Conservation (phyloP, 2,888 invertebrate species). For the Pandemis corylana region DNA sequence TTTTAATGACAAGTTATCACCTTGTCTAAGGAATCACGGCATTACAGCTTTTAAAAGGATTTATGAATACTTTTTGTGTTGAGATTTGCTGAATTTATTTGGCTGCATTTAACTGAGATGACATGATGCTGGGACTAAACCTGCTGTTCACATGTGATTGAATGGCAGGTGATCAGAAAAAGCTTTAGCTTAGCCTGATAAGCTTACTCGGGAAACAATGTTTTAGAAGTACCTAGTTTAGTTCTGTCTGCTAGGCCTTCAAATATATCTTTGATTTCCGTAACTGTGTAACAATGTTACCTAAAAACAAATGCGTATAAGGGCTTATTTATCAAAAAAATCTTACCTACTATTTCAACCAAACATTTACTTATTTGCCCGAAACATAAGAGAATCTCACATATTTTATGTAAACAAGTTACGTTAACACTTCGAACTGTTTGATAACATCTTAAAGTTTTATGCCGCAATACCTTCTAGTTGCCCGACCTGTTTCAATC, state of each 20-base stretch:
- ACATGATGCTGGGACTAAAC: slow-evolving; percentile 9
- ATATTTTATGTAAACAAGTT: slow-evolving; percentile 11
- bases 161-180: slow-evolving; percentile 18
- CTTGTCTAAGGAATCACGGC: too few species aligned
- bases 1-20: neutral
- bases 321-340: neutral
- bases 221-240: too few species aligned
- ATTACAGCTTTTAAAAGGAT: neutral
- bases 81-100: slow-evolving; percentile 24
- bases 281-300: too few species aligned
- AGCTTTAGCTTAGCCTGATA: neutral
- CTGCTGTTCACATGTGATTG: slow-evolving; percentile 9
- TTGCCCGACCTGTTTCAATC: slow-evolving; percentile 50
- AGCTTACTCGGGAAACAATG: too few species aligned
- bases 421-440: slow-evolving; percentile 30
- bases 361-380: neutral
- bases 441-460: slow-evolving; percentile 39
- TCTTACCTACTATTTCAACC: neutral
- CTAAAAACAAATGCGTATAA: neutral
- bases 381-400: slow-evolving; percentile 3
- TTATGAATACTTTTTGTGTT: slow-evolving; percentile 26
- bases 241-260: too few species aligned
- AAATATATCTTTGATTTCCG: too few species aligned
- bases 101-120: slow-evolving; percentile 17
- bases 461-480: slow-evolving; percentile 35